Evolutionary conservation across 2,888 invertebrate genomes (phyloP), one percentile per base, ranked within the genome.

Genomic region (Anagyrus pseudococci): DNA sequence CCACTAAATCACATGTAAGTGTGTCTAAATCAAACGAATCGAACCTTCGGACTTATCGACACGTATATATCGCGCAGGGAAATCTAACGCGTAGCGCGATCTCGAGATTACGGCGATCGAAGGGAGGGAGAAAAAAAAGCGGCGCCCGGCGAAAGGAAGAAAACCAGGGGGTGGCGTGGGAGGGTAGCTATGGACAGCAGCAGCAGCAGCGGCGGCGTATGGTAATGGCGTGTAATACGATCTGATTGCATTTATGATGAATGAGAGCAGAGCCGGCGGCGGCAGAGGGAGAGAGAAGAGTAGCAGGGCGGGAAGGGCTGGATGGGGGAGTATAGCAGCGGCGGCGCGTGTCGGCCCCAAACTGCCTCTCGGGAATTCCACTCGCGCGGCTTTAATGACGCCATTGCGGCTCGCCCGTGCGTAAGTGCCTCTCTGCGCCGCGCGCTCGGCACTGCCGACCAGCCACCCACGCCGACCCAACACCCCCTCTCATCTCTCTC

Each of bases 171-270:
- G n/a, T n/a, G n/a, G n/a, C n/a, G n/a, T n/a, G n/a, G n/a, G n/a
- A n/a, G n/a, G n/a, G n/a, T n/a, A n/a, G n/a, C n/a, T n/a, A n/a
- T n/a, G n/a, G n/a, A n/a, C n/a, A n/a, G n/a, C n/a, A n/a, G n/a
- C n/a, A n/a, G n/a, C n/a, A n/a, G n/a, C n/a, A n/a, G n/a, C n/a
- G n/a, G n/a, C n/a, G n/a, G n/a, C 71, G 69, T 71, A 74, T 73
- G 73, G 70, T 74, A 74, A 75, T 75, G 71, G 72, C 70, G 71
- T 70, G 73, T 74, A 75, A 75, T 75, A 71, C 73, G 73, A 74
- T 74, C 73, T 71, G 73, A 75, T 75, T 73, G 73, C 73, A 69
- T 72, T 73, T 71, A 73, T 72, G 74, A 74, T 72, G 73, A 71
- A 72, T 70, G 73, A 70, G 70, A 69, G 46, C 48, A 47, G 48